A percentile compares a stretch with the other conserved stretches of the same genome.
These are phyloP conservation scores for Agriotes lineatus DNA, from an alignment of 2,888 invertebrate genomes.

Conservation along the genomic window DNA sequence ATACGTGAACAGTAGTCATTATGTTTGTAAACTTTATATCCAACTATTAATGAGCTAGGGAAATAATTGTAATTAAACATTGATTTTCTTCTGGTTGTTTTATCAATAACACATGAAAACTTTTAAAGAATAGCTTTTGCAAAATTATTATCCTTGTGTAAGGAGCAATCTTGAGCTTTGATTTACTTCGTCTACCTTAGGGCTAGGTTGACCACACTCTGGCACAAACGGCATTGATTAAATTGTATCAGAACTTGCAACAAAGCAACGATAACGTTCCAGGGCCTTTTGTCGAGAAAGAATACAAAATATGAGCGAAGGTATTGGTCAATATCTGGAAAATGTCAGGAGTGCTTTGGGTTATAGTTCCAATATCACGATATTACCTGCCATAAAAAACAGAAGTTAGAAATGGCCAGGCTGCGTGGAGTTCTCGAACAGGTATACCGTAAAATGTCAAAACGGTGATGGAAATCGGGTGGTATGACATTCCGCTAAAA, in stretches of 20 bases:
- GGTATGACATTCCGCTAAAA: constrained; percentile 63
- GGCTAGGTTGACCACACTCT: background rate
- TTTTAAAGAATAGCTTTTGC: too few species aligned
- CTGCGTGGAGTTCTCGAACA: constrained; percentile 47
- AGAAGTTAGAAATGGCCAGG: constrained; percentile 40
- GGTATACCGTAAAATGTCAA: constrained; percentile 61
- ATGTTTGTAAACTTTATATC: too few species aligned
- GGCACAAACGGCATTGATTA: constrained; percentile 12
- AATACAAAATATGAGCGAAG: constrained; percentile 29
- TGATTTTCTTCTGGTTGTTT: too few species aligned
- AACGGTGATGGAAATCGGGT: constrained; percentile 61
- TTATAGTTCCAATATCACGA: constrained; percentile 42
- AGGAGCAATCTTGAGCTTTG: too few species aligned
- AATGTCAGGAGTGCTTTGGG: constrained; percentile 33
- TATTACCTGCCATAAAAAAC: constrained; percentile 44
- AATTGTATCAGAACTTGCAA: constrained; percentile 11
- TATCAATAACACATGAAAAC: too few species aligned
- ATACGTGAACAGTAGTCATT: too few species aligned
- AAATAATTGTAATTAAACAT: too few species aligned
- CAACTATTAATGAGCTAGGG: too few species aligned
- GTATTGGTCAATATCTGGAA: constrained; percentile 32
- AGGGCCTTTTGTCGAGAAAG: constrained; percentile 14
- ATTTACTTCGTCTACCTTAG: background rate
- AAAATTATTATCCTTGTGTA: too few species aligned
- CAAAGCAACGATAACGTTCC: constrained; percentile 11